Evolutionary conservation across 2,797 vertebrate genomes (phyloP), one percentile per base, ranked within the genome.

Genomic region (Sebastes iracundus): DNA sequence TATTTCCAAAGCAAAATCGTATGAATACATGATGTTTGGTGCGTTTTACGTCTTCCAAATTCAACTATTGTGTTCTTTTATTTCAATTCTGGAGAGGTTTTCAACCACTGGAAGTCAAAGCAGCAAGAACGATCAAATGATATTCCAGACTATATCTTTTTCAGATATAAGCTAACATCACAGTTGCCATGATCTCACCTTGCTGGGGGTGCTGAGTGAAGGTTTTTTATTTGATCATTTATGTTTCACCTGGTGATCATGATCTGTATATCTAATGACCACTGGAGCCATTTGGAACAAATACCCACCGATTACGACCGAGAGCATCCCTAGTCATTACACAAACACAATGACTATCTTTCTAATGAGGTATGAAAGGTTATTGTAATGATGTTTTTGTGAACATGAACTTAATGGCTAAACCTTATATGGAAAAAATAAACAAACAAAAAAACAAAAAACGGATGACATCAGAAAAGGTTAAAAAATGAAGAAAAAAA

Each of bases 391-490:
- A 10, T 46, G 35, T n/a, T 13, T 59, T 12, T 16, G 20, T 62
- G 42, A 18, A 20, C 27, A 60, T 35, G 3, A 38, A 70, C 5
- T 35, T 28, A 58, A 38, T 5, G 32, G 11, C 4, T 9, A 20
- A 68, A 28, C 7, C 30, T 12, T 11, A 53, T 49, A 4, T 3
- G 5, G 14, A 16, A 16, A 16, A 42, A 42, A 42, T 16, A 42
- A 42, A 42, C 38, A 42, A 42, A 42, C 14, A 42, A 42, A 7
- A 42, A 33, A 11, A 14, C 1, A 27, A 16, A 79, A 77, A 79
- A 56, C 42, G 60, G 18, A 60, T 80, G 52, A 71, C 59, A 82
- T 42, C 65, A 79, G 82, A 81, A 93, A 16, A 42, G 14, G 14
- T 42, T 42, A 42, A 42, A 33, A 33, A 42, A 42, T 42, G 2